Base-by-base conservation (phyloP, 2,113 vertebrate species). In the Eonycteris spelaea region DNA sequence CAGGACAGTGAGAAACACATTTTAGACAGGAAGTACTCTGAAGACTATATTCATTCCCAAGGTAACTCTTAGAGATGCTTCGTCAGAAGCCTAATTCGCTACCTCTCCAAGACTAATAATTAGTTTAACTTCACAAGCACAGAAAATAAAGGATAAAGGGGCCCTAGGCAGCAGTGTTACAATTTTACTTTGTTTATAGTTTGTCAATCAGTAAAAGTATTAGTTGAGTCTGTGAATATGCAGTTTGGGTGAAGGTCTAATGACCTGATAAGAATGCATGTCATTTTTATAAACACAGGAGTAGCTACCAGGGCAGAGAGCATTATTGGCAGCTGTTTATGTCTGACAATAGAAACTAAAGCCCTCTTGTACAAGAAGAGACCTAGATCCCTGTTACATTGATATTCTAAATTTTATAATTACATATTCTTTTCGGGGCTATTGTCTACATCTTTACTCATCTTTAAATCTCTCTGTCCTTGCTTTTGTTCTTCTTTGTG, bases 1-100 rank as follows among this genome's bases (percentile, higher is more conserved):
- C 3, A 87, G 43, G 26, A 45, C 22, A 7, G 13, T 0, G 1
- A 3, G 1, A 21, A 15, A 14, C 6, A 13, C 1, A 24, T 13
- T 82, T 84, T 55, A 7, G 12, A 8, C 12, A 71, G 33, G 9
- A 90, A 21, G 9, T 15, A 38, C 2, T 8, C 19, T 38, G 5
- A 74, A 53, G 30, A 2, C 5, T 3, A n/a, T 3, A 14, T 75
- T 40, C 2, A 2, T 26, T 55, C 28, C 74, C 38, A 93, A 38
- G 55, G 2, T 43, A 48, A 70, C 57, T 55, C 53, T 68, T 40
- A 61, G 43, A 67, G 30, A 18, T 7, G 26, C 0, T 68, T 26
- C 45, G 78, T 13, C 22, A 73, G n/a, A 70, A 43, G 4, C 2
- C 38, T 30, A 35, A 35, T 33, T 71, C 19, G 3, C 43, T 43